phyloP scores from a whole-genome alignment of 1,140 invertebrate genomes.

The Scaptomyza pallida region DNA sequence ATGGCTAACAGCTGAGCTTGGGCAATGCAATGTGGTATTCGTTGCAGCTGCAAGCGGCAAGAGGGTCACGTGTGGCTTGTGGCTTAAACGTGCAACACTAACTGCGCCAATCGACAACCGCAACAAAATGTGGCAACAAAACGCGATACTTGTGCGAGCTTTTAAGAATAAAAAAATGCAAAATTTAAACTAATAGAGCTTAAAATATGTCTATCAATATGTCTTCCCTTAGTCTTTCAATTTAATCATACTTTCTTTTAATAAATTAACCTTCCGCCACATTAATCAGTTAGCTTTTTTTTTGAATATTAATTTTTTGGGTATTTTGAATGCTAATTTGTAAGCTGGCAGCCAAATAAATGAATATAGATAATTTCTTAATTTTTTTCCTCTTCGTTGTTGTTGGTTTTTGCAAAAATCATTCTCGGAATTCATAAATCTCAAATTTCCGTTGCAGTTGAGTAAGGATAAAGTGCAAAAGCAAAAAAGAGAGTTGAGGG shows the following conservation, averaged over 20 bases:
- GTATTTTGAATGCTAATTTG: constrained; percentile 16
- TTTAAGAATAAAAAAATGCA: neutral
- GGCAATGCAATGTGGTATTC: constrained; percentile 8
- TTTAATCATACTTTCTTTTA: neutral
- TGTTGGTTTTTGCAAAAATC: constrained; percentile 60
- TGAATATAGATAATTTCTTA: constrained; percentile 35
- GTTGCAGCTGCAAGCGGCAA: constrained; percentile 3
- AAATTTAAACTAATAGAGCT: neutral
- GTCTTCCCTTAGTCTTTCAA: no score
- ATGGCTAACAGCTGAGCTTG: neutral
- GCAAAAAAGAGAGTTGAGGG: neutral
- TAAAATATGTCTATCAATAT: neutral
- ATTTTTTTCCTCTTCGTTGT: constrained; percentile 42
- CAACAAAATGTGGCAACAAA: constrained; percentile 4
- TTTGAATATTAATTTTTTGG: neutral
- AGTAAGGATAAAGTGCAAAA: neutral
- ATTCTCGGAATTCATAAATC: constrained; percentile 79
- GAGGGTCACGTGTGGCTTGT: neutral
- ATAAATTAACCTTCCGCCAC: neutral
- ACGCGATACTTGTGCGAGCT: constrained; percentile 65
- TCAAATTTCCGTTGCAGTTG: constrained; percentile 66
- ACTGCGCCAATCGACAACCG: neutral
- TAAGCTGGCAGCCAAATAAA: constrained; percentile 6
- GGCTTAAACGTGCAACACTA: constrained; percentile 5
- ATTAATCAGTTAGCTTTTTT: no score